Evolutionary conservation across 2,888 invertebrate genomes (phyloP).

Genomic region (Phrixothrix hirtus): DNA sequence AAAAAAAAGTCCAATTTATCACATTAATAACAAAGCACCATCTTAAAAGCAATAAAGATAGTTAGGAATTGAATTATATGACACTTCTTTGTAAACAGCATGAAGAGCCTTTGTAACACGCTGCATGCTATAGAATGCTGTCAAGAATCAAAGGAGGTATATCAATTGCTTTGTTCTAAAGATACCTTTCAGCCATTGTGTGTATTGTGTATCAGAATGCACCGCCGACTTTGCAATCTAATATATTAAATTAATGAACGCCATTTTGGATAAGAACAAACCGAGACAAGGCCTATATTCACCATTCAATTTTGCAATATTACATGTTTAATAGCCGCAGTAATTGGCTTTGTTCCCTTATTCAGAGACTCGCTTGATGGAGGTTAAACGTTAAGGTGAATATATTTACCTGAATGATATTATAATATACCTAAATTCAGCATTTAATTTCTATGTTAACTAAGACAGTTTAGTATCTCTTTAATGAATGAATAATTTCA

Average conservation of each 20-base stretch:
- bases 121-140: slow-evolving; percentile 12
- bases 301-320: slow-evolving; percentile 26
- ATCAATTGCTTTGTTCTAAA: slow-evolving; percentile 34
- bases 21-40: too few relatives aligned
- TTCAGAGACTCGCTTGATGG: slow-evolving; percentile 15
- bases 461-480: too few relatives aligned
- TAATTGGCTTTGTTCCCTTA: slow-evolving; percentile 28
- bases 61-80: too few relatives aligned
- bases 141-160: slow-evolving; percentile 11
- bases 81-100: too few relatives aligned
- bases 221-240: slow-evolving; percentile 35
- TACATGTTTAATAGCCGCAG: slow-evolving; percentile 27
- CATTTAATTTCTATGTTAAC: too few relatives aligned
- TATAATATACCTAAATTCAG: not conserved
- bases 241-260: slow-evolving; percentile 33
- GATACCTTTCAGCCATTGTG: slow-evolving; percentile 34
- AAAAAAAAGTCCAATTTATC: too few relatives aligned
- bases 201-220: slow-evolving; percentile 32
- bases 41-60: too few relatives aligned
- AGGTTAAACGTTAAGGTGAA: slow-evolving; percentile 25
- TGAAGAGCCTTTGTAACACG: too few relatives aligned
- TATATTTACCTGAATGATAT: slow-evolving; percentile 3
- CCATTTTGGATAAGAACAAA: slow-evolving; percentile 28
- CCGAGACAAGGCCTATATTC: slow-evolving; percentile 17
- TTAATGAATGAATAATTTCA: not conserved